Evolutionary conservation across 2,888 invertebrate genomes (phyloP).

Genomic region (Artemia sinica): DNA sequence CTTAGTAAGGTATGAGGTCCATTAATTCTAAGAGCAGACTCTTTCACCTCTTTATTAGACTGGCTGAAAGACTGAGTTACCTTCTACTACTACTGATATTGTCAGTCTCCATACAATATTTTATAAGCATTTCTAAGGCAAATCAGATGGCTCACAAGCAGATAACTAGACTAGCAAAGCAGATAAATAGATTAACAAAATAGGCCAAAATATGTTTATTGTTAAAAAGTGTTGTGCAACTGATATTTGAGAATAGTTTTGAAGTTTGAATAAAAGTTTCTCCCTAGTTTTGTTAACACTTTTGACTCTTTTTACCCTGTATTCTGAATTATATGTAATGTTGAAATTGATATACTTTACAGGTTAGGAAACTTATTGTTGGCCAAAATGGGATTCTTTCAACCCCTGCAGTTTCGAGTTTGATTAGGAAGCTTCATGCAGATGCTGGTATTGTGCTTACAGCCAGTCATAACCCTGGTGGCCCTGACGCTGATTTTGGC

Average conservation of each 20-base stretch:
- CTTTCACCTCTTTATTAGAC: no score
- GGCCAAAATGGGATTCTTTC: slow-evolving; percentile 90
- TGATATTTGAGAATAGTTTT: not conserved
- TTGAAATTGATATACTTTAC: slow-evolving; percentile 26
- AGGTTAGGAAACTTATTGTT: slow-evolving; percentile 67
- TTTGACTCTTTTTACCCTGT: slow-evolving; percentile 10
- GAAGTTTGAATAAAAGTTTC: slow-evolving; percentile 4
- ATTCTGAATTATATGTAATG: not conserved
- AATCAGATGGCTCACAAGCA: no score
- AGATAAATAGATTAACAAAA: no score
- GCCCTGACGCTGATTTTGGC: slow-evolving; percentile 90
- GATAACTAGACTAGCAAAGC: no score
- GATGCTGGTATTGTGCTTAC: slow-evolving; percentile 89
- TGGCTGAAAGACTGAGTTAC: no score
- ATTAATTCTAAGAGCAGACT: no score
- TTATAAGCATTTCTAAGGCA: no score
- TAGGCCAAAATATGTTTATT: no score
- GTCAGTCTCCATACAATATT: no score
- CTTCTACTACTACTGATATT: no score
- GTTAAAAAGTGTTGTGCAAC: no score
- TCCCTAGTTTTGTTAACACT: not conserved
- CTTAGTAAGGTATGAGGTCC: no score
- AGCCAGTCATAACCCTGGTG: slow-evolving; percentile 97
- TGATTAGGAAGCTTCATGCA: slow-evolving; percentile 73
- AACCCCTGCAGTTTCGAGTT: slow-evolving; percentile 87